A percentile compares a stretch with the other conserved stretches of the same genome.
phyloP scores from a whole-genome alignment of 2,797 vertebrate genomes.

The Pipistrellus pygmaeus region DNA sequence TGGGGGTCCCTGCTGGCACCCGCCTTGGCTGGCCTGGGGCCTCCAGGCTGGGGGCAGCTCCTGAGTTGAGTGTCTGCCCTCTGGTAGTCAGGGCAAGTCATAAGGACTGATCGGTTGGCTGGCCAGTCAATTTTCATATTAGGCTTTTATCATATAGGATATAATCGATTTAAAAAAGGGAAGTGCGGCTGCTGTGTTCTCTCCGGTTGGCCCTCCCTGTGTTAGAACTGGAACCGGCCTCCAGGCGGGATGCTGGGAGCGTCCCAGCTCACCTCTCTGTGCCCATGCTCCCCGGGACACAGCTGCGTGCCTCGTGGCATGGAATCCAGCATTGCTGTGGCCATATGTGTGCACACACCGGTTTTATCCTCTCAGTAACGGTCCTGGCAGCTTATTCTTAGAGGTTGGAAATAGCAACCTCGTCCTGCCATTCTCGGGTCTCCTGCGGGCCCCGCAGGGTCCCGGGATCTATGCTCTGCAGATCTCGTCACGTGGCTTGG shows the following conservation, averaged over 20 bases:
- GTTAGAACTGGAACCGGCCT: not conserved
- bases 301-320: not conserved
- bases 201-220: not conserved
- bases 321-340: too few relatives aligned
- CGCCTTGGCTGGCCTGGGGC: too few relatives aligned
- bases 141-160: too few relatives aligned
- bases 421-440: not conserved
- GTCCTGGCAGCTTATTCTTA: too few relatives aligned
- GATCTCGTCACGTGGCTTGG: not conserved
- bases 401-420: not conserved
- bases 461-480: not conserved
- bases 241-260: not conserved
- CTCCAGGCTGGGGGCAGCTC: too few relatives aligned
- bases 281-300: not conserved
- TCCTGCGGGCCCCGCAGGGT: accelerated
- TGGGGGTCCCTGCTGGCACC: too few relatives aligned
- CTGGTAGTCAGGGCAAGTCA: too few relatives aligned
- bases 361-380: not conserved
- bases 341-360: too few relatives aligned
- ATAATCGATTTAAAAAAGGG: too few relatives aligned
- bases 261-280: not conserved
- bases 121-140: too few relatives aligned
- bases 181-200: too few relatives aligned
- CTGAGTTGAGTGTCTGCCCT: too few relatives aligned
- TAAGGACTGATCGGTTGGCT: accelerated